phyloP scores from a whole-genome alignment of 2,113 vertebrate species.

The Dipodomys spectabilis region DNA sequence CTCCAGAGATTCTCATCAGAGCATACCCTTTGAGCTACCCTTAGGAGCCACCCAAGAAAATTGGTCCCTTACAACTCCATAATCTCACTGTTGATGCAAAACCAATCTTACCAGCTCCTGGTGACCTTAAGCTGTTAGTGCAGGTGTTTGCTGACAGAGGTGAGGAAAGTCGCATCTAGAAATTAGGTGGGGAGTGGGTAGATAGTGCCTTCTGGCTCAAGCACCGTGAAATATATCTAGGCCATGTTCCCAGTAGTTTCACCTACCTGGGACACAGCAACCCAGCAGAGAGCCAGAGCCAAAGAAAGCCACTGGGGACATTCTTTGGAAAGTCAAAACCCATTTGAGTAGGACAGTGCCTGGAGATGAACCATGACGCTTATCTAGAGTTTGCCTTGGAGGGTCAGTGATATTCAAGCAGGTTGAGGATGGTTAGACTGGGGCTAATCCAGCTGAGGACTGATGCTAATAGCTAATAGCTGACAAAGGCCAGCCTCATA shows the following conservation, averaged over 20 bases:
- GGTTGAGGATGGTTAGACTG: neutral
- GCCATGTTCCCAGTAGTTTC: neutral
- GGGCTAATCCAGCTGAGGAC: neutral
- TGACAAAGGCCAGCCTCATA: neutral
- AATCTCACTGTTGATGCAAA: neutral
- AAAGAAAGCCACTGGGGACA: neutral
- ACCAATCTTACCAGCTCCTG: neutral
- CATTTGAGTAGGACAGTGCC: neutral
- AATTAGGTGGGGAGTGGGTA: neutral
- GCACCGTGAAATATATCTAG: accelerated
- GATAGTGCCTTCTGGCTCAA: neutral
- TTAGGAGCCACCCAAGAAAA: neutral
- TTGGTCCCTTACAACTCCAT: neutral
- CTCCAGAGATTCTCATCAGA: neutral
- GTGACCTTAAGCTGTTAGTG: neutral
- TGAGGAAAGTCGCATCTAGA: neutral
- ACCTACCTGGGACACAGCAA: neutral
- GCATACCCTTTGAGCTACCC: neutral
- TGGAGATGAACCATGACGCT: neutral
- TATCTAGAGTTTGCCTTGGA: neutral
- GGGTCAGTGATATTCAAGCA: neutral
- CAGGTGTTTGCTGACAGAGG: neutral
- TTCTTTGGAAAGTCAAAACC: neutral
- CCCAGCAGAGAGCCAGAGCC: neutral
- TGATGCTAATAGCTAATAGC: neutral